Evolutionary conservation across 2,888 invertebrate genomes (phyloP).

Genomic region (Rhyacophila evoluta): DNA sequence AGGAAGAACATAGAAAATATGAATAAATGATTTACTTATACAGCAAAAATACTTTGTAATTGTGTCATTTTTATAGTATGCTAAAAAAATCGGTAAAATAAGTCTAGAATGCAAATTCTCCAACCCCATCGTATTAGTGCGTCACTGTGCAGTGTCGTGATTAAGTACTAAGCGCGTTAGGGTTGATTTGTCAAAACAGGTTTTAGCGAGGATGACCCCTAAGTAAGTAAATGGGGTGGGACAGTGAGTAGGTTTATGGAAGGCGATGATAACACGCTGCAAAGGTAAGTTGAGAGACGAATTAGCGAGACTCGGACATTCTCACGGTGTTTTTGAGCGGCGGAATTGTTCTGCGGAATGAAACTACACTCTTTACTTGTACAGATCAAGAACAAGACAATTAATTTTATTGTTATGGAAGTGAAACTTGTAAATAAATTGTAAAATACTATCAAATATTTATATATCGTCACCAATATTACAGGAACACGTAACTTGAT

Average conservation of each 20-base stretch:
- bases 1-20: too few relatives aligned
- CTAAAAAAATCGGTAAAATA: too few relatives aligned
- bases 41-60: too few relatives aligned
- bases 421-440: too few relatives aligned
- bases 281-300: neutral
- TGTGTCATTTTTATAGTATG: too few relatives aligned
- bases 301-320: neutral
- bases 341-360: neutral
- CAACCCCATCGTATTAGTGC: neutral
- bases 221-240: neutral
- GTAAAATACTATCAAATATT: too few relatives aligned
- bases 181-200: constrained; percentile 27
- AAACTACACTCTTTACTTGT: neutral
- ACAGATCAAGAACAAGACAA: neutral
- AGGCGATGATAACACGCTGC: neutral
- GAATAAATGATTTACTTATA: too few relatives aligned
- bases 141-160: neutral
- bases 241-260: neutral
- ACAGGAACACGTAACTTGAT: too few relatives aligned
- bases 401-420: too few relatives aligned
- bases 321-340: neutral
- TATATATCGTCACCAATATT: too few relatives aligned
- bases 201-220: constrained; percentile 38
- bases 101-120: neutral
- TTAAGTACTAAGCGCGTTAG: neutral